Evolutionary conservation across 2,888 invertebrate genomes (phyloP).

Genomic region (Drosophila prostipennis): DNA sequence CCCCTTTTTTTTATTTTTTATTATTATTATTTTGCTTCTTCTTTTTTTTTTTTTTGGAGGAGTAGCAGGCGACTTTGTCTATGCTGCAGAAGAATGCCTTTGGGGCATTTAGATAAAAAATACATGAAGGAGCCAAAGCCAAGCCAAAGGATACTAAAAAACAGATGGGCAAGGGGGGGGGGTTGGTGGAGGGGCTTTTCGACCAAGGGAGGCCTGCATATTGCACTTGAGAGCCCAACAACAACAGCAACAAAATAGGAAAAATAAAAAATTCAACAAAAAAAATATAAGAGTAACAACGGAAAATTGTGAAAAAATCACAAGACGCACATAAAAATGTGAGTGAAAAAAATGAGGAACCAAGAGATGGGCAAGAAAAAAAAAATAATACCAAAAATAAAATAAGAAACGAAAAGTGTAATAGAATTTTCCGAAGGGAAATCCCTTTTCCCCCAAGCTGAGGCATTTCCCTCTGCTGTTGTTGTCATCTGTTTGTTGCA

Average conservation of each 20-base stretch:
- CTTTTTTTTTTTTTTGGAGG: slow-evolving; percentile 26
- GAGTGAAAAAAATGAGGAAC: slow-evolving; percentile 37
- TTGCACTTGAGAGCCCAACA: slow-evolving; percentile 54
- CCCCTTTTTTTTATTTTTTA: background rate
- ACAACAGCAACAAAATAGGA: slow-evolving; percentile 4
- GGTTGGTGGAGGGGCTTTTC: background rate
- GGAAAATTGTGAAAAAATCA: slow-evolving; percentile 53
- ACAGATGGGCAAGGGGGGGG: slow-evolving; percentile 10
- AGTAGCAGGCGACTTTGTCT: slow-evolving; percentile 46
- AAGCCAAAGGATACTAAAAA: slow-evolving; percentile 48
- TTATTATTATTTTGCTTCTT: slow-evolving; percentile 13
- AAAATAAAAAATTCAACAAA: slow-evolving; percentile 7
- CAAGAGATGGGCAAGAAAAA: slow-evolving; percentile 14
- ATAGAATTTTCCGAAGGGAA: slow-evolving; percentile 26
- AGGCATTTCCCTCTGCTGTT: slow-evolving; percentile 36
- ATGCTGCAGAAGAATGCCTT: slow-evolving; percentile 68
- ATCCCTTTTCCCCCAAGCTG: slow-evolving; percentile 7
- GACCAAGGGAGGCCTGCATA: slow-evolving; percentile 30
- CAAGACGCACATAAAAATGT: slow-evolving; percentile 67
- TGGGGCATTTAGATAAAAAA: slow-evolving; percentile 75
- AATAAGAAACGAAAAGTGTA: slow-evolving; percentile 20
- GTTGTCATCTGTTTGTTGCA: slow-evolving; percentile 34
- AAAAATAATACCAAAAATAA: background rate
- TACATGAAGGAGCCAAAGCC: slow-evolving; percentile 53
- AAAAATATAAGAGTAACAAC: slow-evolving; percentile 26